Evolutionary conservation across 2,113 vertebrate species (phyloP).

Genomic region (Leptobrachium leishanense): DNA sequence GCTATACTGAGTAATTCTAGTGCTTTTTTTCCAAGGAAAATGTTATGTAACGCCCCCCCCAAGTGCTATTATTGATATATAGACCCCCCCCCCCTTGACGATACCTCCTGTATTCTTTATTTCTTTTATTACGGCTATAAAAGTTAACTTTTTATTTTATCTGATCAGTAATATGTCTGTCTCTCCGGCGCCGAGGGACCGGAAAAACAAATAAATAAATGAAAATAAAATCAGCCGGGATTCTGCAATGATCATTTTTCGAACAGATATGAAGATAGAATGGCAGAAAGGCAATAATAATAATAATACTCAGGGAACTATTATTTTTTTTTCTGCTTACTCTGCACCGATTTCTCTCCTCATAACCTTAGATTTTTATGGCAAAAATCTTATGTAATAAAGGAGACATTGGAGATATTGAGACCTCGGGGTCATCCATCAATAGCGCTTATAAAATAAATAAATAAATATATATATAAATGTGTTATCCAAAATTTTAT

Average conservation of each 20-base stretch:
- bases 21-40: no score
- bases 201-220: constrained; percentile 8
- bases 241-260: constrained; percentile 3
- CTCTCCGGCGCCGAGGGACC: not conserved
- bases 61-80: no score
- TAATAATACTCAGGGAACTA: not conserved
- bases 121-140: not conserved
- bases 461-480: constrained; percentile 45
- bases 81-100: no score
- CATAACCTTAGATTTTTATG: constrained; percentile 52
- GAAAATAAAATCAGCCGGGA: constrained; percentile 9
- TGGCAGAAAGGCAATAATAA: not conserved
- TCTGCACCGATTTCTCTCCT: not conserved
- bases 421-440: constrained; percentile 53
- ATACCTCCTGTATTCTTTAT: no score
- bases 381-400: constrained; percentile 33
- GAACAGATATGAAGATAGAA: not conserved
- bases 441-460: constrained; percentile 53
- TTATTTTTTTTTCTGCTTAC: not conserved
- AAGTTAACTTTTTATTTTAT: not conserved
- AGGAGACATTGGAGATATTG: constrained; percentile 58
- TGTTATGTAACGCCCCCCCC: no score
- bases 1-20: no score
- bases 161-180: not conserved
- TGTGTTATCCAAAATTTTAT: constrained; percentile 48